Conservation (phyloP, 2,888 invertebrate genomes). For the Chrysina gloriosa region DNA sequence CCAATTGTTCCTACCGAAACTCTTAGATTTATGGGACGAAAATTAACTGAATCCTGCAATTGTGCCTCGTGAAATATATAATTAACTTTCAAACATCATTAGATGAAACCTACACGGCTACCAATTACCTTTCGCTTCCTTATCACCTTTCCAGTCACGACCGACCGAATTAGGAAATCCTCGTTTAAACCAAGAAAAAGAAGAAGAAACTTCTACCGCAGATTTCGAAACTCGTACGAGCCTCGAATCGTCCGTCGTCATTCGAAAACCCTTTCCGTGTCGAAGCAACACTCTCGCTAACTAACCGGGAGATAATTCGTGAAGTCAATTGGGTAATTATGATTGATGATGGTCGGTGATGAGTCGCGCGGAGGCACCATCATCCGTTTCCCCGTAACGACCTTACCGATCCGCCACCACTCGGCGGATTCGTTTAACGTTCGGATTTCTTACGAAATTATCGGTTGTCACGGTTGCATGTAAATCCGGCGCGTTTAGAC, state of each 20-base stretch:
- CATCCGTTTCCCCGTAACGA: no score
- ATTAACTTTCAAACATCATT: no score
- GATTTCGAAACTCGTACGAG: slow-evolving; percentile 25
- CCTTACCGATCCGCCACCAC: neutral
- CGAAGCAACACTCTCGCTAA: slow-evolving; percentile 16
- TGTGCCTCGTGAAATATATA: no score
- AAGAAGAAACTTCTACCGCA: no score
- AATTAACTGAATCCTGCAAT: no score
- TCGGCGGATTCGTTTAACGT: slow-evolving; percentile 10
- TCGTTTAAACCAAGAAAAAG: no score
- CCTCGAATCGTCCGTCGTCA: slow-evolving; percentile 6
- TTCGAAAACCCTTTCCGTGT: slow-evolving; percentile 39
- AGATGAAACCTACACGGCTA: no score
- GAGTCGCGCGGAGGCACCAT: neutral
- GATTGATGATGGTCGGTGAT: slow-evolving; percentile 37
- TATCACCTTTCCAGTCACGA: slow-evolving; percentile 11
- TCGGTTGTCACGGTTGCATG: slow-evolving; percentile 10
- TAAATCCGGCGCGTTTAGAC: slow-evolving; percentile 1
- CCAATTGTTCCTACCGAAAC: no score
- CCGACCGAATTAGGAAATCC: slow-evolving; percentile 4
- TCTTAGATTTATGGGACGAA: no score
- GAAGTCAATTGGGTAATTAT: slow-evolving; percentile 44
- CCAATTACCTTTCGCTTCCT: neutral
- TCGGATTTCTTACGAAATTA: slow-evolving; percentile 32
- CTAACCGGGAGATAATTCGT: slow-evolving; percentile 36